Evolutionary conservation across 53 echinoderm and acorn worm genomes (phyloP).

Genomic region (Stichopus horrens): DNA sequence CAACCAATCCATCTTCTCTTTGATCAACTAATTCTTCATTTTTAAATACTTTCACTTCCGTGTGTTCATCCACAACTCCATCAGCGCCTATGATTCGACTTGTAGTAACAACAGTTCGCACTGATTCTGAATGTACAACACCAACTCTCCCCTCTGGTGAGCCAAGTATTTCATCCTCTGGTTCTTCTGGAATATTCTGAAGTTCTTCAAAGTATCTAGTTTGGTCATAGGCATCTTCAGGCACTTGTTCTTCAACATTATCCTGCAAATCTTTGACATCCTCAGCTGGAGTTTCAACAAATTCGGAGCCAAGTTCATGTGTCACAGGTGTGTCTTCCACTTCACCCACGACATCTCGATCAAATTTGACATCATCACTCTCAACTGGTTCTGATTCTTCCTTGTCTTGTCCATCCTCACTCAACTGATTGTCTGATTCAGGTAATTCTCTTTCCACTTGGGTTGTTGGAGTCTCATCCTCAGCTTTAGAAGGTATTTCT

Average conservation of each 20-base stretch:
- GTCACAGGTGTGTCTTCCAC: background rate
- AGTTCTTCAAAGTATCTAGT: slow-evolving; percentile 36
- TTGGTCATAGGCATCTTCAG: slow-evolving; percentile 20
- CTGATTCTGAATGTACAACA: background rate
- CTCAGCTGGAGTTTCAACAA: background rate
- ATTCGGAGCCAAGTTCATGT: background rate
- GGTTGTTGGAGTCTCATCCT: background rate
- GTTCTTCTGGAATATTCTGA: slow-evolving; percentile 45
- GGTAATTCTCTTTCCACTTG: background rate
- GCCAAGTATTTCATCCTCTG: slow-evolving; percentile 46
- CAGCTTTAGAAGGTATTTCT: background rate
- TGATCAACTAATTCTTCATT: background rate
- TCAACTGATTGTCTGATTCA: background rate
- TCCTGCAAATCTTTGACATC: background rate
- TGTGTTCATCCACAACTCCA: slow-evolving; percentile 43
- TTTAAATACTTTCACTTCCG: slow-evolving; percentile 46
- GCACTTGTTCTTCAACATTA: slow-evolving; percentile 46
- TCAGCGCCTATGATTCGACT: background rate
- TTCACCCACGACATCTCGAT: background rate
- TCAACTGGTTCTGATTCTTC: slow-evolving; percentile 26
- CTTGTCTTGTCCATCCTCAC: background rate
- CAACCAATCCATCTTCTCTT: background rate
- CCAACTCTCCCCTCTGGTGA: slow-evolving; percentile 8
- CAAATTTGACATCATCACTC: slow-evolving; percentile 16
- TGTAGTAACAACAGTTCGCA: slow-evolving; percentile 32